Percentiles rank a stretch among this genome's conserved stretches.
Conservation (phyloP, 2,797 vertebrate species). For the Pangasius krempfi region DNA sequence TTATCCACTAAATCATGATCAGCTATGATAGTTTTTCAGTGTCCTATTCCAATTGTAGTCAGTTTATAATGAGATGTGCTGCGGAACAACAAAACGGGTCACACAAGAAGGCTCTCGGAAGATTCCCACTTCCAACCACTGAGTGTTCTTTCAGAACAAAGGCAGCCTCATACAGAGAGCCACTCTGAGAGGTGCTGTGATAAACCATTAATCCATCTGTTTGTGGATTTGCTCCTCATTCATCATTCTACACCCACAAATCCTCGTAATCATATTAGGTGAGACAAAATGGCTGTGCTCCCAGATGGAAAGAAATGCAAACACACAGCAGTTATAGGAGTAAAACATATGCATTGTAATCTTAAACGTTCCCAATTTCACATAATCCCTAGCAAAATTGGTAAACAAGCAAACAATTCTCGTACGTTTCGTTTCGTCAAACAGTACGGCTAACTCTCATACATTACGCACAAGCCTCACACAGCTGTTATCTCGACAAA, state of each 20-base stretch:
- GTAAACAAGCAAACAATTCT: slow-evolving; percentile 29
- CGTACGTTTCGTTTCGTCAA: slow-evolving; percentile 20
- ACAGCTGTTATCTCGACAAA: slow-evolving; percentile 40
- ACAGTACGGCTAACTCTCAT: slow-evolving; percentile 25
- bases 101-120: slow-evolving; percentile 16
- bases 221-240: slow-evolving; percentile 55
- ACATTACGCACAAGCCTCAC: slow-evolving; percentile 33
- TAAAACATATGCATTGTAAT: slow-evolving; percentile 28
- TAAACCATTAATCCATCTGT: slow-evolving; percentile 60
- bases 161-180: slow-evolving; percentile 41
- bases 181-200: slow-evolving; percentile 52
- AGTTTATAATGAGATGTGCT: not conserved
- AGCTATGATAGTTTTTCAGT: not conserved
- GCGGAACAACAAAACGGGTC: slow-evolving; percentile 28
- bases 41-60: not conserved
- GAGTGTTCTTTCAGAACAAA: slow-evolving; percentile 51
- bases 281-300: slow-evolving; percentile 57
- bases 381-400: slow-evolving; percentile 39
- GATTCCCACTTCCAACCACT: slow-evolving; percentile 23
- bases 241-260: slow-evolving; percentile 59
- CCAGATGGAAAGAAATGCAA: slow-evolving; percentile 46
- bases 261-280: slow-evolving; percentile 59
- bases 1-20: not conserved
- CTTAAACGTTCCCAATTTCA: slow-evolving; percentile 48
- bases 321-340: slow-evolving; percentile 19